These are phyloP conservation scores for Agrypnus murinus DNA, from an alignment of 2,888 invertebrate genomes.

Conservation along the genomic window DNA sequence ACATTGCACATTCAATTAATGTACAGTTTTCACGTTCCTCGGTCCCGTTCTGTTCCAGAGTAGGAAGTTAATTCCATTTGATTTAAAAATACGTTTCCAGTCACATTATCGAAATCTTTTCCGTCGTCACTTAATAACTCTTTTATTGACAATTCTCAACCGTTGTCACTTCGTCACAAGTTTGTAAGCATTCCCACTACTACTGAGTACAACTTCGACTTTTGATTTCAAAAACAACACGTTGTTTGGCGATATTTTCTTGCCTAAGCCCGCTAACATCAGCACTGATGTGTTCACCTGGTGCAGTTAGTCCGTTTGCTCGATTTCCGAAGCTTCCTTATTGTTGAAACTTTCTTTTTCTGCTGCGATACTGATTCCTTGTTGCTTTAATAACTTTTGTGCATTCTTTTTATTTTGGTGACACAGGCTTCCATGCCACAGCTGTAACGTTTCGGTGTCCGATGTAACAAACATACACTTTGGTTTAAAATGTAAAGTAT, in stretches of 20 bases:
- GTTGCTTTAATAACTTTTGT: too few species aligned
- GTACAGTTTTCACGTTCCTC: conserved; percentile 47
- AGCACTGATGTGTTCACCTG: conserved; percentile 51
- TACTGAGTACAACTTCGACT: conserved; percentile 51
- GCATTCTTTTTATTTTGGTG: too few species aligned
- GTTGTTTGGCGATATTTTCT: conserved; percentile 41
- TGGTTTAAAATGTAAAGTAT: too few species aligned
- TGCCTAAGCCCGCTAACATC: conserved; percentile 55
- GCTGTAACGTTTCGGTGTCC: too few species aligned
- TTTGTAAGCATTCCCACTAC: conserved; percentile 35
- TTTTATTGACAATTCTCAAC: conserved; percentile 32
- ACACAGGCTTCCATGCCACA: too few species aligned
- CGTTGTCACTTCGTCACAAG: conserved; percentile 48
- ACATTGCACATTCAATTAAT: conserved; percentile 4
- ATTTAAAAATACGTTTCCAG: conserved; percentile 20
- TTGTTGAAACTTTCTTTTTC: conserved; percentile 16
- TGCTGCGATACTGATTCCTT: too few species aligned
- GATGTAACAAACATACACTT: too few species aligned
- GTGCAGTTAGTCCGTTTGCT: conserved; percentile 22
- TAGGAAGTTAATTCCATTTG: conserved; percentile 43
- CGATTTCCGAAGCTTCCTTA: conserved; percentile 6
- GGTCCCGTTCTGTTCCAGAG: conserved; percentile 49
- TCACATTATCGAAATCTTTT: conserved; percentile 33
- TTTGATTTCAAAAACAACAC: conserved; percentile 51
- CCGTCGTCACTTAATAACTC: conserved; percentile 36